Conservation (phyloP, 2,888 invertebrate genomes). For the Erynnis tages region DNA sequence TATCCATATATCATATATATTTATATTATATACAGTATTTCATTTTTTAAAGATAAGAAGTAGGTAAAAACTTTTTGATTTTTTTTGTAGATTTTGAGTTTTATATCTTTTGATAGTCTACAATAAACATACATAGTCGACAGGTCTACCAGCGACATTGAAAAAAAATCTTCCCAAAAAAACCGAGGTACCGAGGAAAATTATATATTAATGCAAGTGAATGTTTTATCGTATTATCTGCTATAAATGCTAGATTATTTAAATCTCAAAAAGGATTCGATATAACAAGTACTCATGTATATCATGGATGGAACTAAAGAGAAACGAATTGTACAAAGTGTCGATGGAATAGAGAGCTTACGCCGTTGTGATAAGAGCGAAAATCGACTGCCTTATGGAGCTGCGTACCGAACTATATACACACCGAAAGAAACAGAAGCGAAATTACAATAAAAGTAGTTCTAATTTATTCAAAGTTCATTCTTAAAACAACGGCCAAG, state of each 20-base stretch:
- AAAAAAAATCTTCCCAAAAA: conserved; percentile 19
- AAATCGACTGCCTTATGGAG: conserved; percentile 3
- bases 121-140: conserved; percentile 22
- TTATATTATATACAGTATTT: conserved; percentile 14
- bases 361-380: conserved; percentile 8
- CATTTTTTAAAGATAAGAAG: conserved; percentile 10
- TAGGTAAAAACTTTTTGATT: conserved; percentile 16
- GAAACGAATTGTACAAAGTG: conserved; percentile 17
- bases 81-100: conserved; percentile 26
- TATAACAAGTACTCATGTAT: background rate
- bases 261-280: conserved; percentile 9
- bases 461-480: background rate
- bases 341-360: background rate
- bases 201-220: background rate
- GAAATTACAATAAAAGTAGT: background rate
- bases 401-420: conserved; percentile 1
- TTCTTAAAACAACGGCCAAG: conserved; percentile 8
- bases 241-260: conserved; percentile 21
- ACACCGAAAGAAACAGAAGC: background rate
- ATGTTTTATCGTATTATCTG: conserved; percentile 15
- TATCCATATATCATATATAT: conserved; percentile 1
- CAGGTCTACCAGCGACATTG: background rate
- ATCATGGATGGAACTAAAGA: background rate
- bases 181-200: conserved; percentile 9
- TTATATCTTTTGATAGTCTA: conserved; percentile 23